Conservation (phyloP, 2,888 invertebrate genomes). For the Clunio marinus region DNA sequence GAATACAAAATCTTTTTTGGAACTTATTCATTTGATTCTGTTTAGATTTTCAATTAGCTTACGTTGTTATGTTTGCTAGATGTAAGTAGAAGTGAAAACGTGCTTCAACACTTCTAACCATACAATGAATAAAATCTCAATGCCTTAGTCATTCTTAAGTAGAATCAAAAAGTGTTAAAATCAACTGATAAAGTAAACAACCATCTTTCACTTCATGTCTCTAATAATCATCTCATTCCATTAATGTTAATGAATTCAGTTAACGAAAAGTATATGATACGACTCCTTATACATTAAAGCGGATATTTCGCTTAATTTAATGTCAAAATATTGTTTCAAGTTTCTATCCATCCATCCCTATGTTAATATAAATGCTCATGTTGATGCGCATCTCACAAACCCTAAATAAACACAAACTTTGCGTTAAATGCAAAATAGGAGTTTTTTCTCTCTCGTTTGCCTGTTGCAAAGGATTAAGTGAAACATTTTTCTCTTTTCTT, state of each 20-base stretch:
- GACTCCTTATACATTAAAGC: neutral
- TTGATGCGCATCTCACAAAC: conserved; percentile 3
- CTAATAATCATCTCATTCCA: too few species aligned
- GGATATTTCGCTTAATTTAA: conserved; percentile 34
- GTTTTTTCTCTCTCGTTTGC: conserved; percentile 22
- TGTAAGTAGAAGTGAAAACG: too few species aligned
- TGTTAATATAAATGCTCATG: neutral
- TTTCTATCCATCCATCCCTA: neutral
- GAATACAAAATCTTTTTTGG: too few species aligned
- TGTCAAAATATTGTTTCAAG: conserved; percentile 27
- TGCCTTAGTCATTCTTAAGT: too few species aligned
- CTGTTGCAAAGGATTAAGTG: conserved; percentile 36
- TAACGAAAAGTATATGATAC: too few species aligned
- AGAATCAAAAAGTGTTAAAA: conserved; percentile 21
- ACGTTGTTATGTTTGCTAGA: too few species aligned
- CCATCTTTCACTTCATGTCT: neutral
- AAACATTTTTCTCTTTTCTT: conserved; percentile 11
- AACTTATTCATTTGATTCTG: too few species aligned
- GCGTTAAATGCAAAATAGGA: conserved; percentile 4
- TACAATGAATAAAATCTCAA: too few species aligned
- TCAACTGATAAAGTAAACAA: conserved; percentile 1
- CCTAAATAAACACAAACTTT: conserved; percentile 20
- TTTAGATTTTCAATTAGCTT: too few species aligned
- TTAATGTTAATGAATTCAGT: conserved; percentile 12
- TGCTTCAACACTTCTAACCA: too few species aligned